Evolutionary conservation across 1,140 invertebrate species (phyloP).

Genomic region (Steinernema feltiae): DNA sequence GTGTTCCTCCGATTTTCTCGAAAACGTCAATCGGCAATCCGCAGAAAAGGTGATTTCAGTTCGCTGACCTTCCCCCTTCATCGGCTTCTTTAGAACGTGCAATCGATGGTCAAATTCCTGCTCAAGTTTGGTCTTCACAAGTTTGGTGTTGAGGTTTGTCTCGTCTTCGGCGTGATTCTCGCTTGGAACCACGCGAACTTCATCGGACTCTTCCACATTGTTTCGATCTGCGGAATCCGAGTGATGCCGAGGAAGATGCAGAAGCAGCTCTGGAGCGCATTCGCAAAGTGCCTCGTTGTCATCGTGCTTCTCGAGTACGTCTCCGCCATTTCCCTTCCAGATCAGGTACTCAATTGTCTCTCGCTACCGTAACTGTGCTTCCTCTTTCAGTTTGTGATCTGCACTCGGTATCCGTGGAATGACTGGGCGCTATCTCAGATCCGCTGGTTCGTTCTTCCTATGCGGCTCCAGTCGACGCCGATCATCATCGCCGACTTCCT

Average conservation of each 20-base stretch:
- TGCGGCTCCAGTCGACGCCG: not conserved
- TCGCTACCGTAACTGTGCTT: not conserved
- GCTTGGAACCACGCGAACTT: not conserved
- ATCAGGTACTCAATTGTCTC: not conserved
- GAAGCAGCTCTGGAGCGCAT: not conserved
- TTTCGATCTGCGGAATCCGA: not conserved
- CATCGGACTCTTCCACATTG: not conserved
- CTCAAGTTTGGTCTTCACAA: not conserved
- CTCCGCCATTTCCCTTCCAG: not conserved
- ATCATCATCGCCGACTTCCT: not conserved
- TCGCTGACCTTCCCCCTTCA: not conserved
- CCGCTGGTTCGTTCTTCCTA: not conserved
- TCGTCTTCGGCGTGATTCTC: not conserved
- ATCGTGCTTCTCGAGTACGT: not conserved
- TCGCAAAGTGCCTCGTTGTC: not conserved
- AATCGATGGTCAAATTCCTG: not conserved
- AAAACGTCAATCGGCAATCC: not conserved
- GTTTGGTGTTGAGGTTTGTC: not conserved
- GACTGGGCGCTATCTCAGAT: not conserved
- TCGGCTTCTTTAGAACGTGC: not conserved
- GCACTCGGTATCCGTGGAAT: not conserved
- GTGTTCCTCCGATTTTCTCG: not conserved
- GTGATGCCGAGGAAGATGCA: not conserved
- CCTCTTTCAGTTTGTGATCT: not conserved
- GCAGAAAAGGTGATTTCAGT: not conserved